phyloP scores from a whole-genome alignment of 2,888 invertebrate species.

The Shargacucullia verbasci region DNA sequence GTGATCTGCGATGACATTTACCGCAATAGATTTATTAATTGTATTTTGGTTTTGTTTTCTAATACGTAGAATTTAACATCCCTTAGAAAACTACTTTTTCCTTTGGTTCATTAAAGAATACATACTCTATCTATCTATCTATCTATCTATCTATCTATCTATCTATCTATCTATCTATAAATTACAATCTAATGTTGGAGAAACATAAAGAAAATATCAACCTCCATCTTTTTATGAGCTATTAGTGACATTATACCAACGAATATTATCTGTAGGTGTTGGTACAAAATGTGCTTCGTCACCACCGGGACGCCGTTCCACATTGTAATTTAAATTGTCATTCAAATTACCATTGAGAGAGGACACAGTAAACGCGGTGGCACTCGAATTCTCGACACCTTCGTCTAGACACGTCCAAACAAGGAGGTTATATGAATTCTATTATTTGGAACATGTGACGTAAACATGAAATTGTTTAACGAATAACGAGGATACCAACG shows the following conservation, averaged over 20 bases:
- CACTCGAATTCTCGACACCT: conserved; percentile 85
- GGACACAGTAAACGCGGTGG: conserved; percentile 78
- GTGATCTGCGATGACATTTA: conserved; percentile 36
- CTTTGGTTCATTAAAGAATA: too few species aligned
- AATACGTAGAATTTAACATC: too few species aligned
- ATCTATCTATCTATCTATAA: too few species aligned
- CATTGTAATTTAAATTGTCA: conserved; percentile 86
- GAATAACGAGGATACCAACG: conserved; percentile 20
- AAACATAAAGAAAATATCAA: not conserved
- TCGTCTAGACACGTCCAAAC: conserved; percentile 63
- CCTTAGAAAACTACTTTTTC: too few species aligned
- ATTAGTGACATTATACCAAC: conserved; percentile 70
- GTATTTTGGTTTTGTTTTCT: conserved; percentile 4
- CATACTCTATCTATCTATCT: too few species aligned
- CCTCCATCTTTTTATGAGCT: conserved; percentile 38
- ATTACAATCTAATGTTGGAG: too few species aligned
- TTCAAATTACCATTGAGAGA: conserved; percentile 77
- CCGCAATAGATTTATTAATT: conserved; percentile 30
- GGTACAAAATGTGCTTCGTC: conserved; percentile 75
- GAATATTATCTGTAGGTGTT: conserved; percentile 67
- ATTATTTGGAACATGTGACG: conserved; percentile 52
- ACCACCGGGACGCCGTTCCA: conserved; percentile 80
- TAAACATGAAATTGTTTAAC: conserved; percentile 20
- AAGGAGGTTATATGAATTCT: conserved; percentile 56
- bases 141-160: too few species aligned